A percentile compares a stretch with the other conserved stretches of the same genome.
Conservation (phyloP, 37 sponge, comb jelly and placozoan genomes). For the Ianthella basta region DNA sequence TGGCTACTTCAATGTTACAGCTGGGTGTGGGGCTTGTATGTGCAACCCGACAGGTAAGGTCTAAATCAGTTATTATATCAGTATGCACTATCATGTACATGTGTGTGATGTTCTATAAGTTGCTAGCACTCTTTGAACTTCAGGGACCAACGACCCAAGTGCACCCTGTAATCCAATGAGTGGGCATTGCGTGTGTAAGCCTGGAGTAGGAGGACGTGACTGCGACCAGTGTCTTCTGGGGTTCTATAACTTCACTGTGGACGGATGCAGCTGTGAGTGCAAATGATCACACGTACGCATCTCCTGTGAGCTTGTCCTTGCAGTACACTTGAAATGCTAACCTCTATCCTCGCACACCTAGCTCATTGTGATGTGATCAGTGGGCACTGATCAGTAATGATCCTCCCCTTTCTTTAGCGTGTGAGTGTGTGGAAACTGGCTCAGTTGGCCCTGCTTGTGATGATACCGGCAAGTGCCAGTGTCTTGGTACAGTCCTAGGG, state of each 20-base stretch:
- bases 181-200: slow-evolving; percentile 72
- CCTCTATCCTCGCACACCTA: neutral
- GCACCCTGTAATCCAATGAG: slow-evolving; percentile 17
- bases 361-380: neutral
- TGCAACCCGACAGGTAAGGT: slow-evolving; percentile 28
- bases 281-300: neutral
- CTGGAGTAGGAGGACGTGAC: slow-evolving; percentile 45
- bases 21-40: slow-evolving; percentile 33
- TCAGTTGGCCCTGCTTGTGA: slow-evolving; percentile 46
- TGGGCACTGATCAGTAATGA: too few relatives aligned
- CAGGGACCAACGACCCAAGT: neutral
- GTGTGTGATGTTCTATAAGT: neutral
- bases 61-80: neutral
- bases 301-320: neutral
- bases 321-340: neutral
- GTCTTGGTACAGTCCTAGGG: slow-evolving; percentile 63
- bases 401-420: slow-evolving; percentile 38
- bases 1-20: neutral
- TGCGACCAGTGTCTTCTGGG: slow-evolving; percentile 66
- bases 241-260: slow-evolving; percentile 41
- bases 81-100: neutral
- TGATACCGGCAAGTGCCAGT: slow-evolving; percentile 69
- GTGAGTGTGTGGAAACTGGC: slow-evolving; percentile 51
- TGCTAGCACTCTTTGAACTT: neutral
- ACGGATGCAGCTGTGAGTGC: slow-evolving; percentile 68